phyloP scores from a whole-genome alignment of 2,888 invertebrate genomes.

The Ptychoptera albimana region DNA sequence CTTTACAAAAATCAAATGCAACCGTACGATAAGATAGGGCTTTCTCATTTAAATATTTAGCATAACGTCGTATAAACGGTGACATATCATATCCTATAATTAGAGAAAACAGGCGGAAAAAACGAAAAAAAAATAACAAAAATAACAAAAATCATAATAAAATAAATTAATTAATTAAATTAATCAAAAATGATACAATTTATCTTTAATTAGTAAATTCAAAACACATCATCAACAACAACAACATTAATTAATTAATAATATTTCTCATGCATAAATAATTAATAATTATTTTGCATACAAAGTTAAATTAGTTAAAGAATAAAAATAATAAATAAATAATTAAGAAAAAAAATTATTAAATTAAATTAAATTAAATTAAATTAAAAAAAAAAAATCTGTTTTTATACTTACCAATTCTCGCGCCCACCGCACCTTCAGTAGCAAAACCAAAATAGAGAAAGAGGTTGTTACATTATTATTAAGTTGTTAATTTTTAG shows the following conservation, averaged over 20 bases:
- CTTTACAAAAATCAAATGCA: slow-evolving; percentile 99
- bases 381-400: slow-evolving; percentile 2
- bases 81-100: slow-evolving; percentile 96
- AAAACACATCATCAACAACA: no score
- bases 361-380: background rate
- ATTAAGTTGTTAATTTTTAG: no score
- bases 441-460: background rate
- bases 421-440: slow-evolving; percentile 6
- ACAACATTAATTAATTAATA: no score
- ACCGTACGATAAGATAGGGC: slow-evolving; percentile 95
- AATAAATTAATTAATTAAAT: slow-evolving; percentile 10
- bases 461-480: slow-evolving; percentile 5
- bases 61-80: slow-evolving; percentile 95
- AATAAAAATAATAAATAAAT: slow-evolving; percentile 11
- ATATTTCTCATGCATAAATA: no score
- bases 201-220: background rate
- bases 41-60: slow-evolving; percentile 98
- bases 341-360: background rate
- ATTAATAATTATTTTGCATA: no score
- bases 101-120: slow-evolving; percentile 1
- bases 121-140: slow-evolving; percentile 8
- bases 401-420: slow-evolving; percentile 10
- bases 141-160: slow-evolving; percentile 8
- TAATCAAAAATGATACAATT: no score
- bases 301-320: background rate